Evolutionary conservation across 1,140 invertebrate species (phyloP).

Genomic region (Pseudomyrmex pallidus): DNA sequence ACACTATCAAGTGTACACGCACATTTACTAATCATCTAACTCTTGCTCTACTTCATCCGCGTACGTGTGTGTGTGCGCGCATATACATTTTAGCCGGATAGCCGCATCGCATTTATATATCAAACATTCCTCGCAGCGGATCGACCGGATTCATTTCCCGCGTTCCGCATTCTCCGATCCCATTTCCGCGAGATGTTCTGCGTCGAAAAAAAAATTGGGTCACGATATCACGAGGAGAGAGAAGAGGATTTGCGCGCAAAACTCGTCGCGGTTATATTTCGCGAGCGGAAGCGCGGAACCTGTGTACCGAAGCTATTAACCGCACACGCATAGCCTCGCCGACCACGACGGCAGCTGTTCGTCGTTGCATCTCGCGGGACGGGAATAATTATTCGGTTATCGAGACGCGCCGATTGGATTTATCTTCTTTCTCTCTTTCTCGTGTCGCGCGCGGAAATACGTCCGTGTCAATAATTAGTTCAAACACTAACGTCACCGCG

Average conservation of each 20-base stretch:
- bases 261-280: slow-evolving; percentile 16
- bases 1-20: not conserved
- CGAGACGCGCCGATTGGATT: slow-evolving; percentile 39
- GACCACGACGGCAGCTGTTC: not conserved
- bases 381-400: slow-evolving; percentile 65
- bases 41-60: too few species aligned
- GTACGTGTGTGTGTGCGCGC: too few species aligned
- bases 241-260: too few species aligned
- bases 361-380: slow-evolving; percentile 52
- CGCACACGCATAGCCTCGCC: slow-evolving; percentile 9
- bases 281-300: not conserved
- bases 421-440: slow-evolving; percentile 7
- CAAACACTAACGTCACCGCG: slow-evolving; percentile 32
- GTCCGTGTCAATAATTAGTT: slow-evolving; percentile 66
- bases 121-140: not conserved
- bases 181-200: not conserved
- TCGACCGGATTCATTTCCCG: not conserved
- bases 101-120: not conserved
- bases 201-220: slow-evolving; percentile 10
- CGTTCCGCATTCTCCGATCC: not conserved
- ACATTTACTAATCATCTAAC: too few species aligned
- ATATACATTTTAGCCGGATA: not conserved
- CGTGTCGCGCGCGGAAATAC: not conserved
- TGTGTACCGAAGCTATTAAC: slow-evolving; percentile 34
- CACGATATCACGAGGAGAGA: not conserved